A percentile compares a stretch with the other conserved stretches of the same genome.
phyloP scores from a whole-genome alignment of 2,797 vertebrate species.

The Parauchenoglanis ngamensis region DNA sequence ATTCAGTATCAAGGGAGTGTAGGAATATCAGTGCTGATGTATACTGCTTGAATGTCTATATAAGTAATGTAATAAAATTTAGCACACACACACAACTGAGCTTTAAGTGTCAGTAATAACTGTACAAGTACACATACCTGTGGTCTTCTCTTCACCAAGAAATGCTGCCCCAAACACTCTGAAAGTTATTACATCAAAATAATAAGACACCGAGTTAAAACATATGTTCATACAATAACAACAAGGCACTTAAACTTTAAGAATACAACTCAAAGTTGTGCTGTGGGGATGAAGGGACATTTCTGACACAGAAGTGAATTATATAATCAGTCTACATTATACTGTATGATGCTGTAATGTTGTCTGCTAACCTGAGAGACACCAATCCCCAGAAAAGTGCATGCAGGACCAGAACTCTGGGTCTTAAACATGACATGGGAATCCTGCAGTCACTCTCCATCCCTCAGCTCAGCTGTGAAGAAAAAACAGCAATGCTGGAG shows the following conservation, averaged over 20 bases:
- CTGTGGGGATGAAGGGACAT: too few species aligned
- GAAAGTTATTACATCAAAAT: not conserved
- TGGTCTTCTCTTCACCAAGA: constrained; percentile 69
- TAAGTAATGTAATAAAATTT: not conserved
- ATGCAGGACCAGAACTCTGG: constrained; percentile 71
- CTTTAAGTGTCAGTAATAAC: not conserved
- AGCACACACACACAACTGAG: not conserved
- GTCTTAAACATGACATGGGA: constrained; percentile 72
- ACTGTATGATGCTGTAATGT: not conserved
- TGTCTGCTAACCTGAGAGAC: constrained; percentile 72
- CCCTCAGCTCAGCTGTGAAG: constrained; percentile 6
- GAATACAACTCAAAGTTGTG: not conserved
- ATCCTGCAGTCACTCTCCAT: constrained; percentile 80
- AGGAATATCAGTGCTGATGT: not conserved
- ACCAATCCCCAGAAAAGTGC: constrained; percentile 78
- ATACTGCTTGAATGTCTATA: not conserved
- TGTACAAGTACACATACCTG: constrained; percentile 64
- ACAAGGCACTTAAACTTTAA: not conserved
- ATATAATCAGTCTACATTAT: not conserved
- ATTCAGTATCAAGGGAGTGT: not conserved
- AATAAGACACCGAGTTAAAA: not conserved
- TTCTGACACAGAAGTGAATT: not conserved
- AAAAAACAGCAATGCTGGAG: not conserved
- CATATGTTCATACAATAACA: not conserved
- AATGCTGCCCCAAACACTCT: constrained; percentile 78